Evolutionary conservation across 2,113 vertebrate genomes (phyloP).

Genomic region (Thamnophis sirtalis): DNA sequence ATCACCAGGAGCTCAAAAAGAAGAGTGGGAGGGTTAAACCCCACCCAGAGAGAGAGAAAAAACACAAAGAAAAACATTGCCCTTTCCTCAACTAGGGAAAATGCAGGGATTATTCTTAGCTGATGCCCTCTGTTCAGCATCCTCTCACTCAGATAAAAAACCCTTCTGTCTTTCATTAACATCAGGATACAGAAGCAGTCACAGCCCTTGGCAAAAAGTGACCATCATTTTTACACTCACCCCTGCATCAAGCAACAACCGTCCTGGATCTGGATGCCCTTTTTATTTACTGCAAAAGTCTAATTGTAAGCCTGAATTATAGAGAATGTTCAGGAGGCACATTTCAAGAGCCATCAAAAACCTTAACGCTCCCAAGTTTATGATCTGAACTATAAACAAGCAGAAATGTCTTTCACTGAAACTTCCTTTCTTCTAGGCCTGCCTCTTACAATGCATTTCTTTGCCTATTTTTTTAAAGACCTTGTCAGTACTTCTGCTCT

Average conservation of each 20-base stretch:
- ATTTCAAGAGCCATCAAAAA: neutral
- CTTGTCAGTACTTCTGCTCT: constrained; percentile 32
- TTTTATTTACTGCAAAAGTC: neutral
- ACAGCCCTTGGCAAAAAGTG: neutral
- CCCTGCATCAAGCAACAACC: neutral
- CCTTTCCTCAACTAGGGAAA: neutral
- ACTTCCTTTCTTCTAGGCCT: neutral
- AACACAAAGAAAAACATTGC: neutral
- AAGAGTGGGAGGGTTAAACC: neutral
- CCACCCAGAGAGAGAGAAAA: neutral
- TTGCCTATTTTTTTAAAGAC: neutral
- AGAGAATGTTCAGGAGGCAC: neutral
- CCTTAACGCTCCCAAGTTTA: neutral
- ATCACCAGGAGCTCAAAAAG: neutral
- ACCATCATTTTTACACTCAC: neutral
- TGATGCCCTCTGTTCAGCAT: neutral
- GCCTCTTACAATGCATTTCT: neutral
- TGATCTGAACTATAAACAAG: neutral
- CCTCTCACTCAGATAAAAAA: neutral
- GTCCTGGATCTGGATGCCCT: no score
- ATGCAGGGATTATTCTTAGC: neutral
- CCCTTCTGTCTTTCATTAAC: neutral
- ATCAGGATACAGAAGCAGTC: neutral
- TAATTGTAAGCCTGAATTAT: neutral
- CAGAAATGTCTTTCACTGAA: neutral